Conservation (phyloP, 2,113 vertebrate species). For the Callipepla squamata region DNA sequence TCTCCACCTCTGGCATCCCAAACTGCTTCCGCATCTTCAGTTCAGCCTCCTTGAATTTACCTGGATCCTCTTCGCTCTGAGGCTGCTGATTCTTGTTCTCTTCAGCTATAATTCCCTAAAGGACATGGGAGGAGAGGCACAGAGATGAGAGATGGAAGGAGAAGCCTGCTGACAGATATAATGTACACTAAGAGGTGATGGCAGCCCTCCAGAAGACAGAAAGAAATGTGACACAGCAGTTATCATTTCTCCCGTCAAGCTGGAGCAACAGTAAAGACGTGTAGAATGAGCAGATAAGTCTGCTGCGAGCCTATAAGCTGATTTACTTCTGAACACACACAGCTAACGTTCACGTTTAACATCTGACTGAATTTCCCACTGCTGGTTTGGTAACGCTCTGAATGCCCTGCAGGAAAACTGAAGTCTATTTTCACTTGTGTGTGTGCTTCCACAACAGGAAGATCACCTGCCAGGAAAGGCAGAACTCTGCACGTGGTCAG, state of each 20-base stretch:
- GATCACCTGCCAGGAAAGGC: neutral
- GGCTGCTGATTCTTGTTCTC: conserved; percentile 89
- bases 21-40: conserved; percentile 96
- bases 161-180: neutral
- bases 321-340: neutral
- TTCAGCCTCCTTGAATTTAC: conserved; percentile 96
- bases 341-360: neutral
- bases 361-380: neutral
- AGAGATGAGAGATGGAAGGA: neutral
- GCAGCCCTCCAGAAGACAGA: neutral
- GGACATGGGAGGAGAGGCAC: neutral
- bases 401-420: neutral
- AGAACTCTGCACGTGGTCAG: neutral
- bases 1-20: conserved; percentile 96
- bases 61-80: conserved; percentile 91
- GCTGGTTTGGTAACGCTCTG: neutral
- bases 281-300: neutral
- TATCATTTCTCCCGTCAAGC: neutral
- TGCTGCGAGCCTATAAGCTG: neutral
- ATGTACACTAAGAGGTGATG: neutral
- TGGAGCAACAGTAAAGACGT: neutral
- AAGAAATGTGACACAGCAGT: neutral
- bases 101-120: conserved; percentile 96
- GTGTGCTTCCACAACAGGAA: neutral
- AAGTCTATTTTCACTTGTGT: neutral